A percentile compares a stretch with the other conserved stretches of the same genome.
Evolutionary conservation across 2,113 vertebrate species (phyloP).

Genomic region (Cavia aperea): DNA sequence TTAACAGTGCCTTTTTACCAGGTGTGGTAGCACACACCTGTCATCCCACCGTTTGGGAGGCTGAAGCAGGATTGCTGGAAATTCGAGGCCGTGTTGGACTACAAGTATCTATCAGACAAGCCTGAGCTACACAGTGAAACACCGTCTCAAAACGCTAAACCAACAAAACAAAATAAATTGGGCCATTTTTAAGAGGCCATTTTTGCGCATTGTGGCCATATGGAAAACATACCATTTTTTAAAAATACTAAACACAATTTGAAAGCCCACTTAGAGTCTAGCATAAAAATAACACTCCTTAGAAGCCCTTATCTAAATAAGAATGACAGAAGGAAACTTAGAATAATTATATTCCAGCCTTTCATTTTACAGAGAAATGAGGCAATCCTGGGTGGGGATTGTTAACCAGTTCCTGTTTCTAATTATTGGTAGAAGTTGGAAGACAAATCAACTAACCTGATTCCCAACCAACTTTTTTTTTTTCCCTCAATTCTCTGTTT

Average conservation of each 20-base stretch:
- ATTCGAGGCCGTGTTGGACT: too few relatives aligned
- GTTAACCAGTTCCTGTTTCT: not conserved
- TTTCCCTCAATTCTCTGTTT: not conserved
- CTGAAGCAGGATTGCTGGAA: not conserved
- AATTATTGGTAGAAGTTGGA: not conserved
- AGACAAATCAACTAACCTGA: not conserved
- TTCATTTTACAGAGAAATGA: constrained; percentile 32
- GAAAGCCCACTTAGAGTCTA: not conserved
- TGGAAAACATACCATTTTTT: constrained; percentile 11
- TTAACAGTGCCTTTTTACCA: not conserved
- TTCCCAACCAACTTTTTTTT: not conserved
- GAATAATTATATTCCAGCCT: constrained; percentile 1
- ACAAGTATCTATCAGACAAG: not conserved
- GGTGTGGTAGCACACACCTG: not conserved
- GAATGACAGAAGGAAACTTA: not conserved
- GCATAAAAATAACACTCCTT: not conserved
- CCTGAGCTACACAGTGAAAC: not conserved
- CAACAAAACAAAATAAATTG: not conserved
- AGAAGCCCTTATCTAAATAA: not conserved
- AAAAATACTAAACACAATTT: constrained; percentile 8
- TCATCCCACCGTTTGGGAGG: not conserved
- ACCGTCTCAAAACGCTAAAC: not conserved
- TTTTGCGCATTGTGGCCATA: constrained; percentile 13
- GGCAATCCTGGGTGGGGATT: not conserved
- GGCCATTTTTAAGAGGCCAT: not conserved